phyloP scores from a whole-genome alignment of 2,888 invertebrate species.

The Deilephila porcellus region DNA sequence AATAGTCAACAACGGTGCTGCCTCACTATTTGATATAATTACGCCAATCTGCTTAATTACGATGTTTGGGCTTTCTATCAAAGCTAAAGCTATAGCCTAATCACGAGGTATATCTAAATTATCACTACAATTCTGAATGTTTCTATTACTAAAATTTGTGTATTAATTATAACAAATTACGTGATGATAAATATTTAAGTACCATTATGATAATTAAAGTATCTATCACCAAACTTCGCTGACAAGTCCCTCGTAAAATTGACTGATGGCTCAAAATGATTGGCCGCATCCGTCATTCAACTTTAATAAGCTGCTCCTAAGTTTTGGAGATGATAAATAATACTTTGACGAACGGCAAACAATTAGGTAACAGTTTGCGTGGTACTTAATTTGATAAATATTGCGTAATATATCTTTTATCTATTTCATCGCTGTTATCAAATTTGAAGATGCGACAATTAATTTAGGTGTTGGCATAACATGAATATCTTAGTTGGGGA shows the following conservation, averaged over 20 bases:
- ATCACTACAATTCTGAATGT: too few species aligned
- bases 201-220: not conserved
- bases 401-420: not conserved
- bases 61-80: too few species aligned
- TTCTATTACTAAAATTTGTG: too few species aligned
- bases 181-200: too few species aligned
- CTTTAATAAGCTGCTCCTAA: constrained; percentile 8
- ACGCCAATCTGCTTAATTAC: too few species aligned
- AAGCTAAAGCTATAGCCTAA: too few species aligned
- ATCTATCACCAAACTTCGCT: not conserved
- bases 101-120: too few species aligned
- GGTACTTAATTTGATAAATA: constrained; percentile 26
- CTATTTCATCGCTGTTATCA: not conserved
- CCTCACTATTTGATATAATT: too few species aligned
- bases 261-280: constrained; percentile 1
- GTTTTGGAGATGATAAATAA: constrained; percentile 6
- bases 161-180: too few species aligned
- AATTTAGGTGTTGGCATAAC: not conserved
- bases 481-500: too few species aligned
- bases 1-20: too few species aligned
- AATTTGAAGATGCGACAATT: not conserved
- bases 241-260: not conserved
- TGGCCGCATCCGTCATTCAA: constrained; percentile 6
- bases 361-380: constrained; percentile 14
- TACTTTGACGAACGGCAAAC: constrained; percentile 6